Evolutionary conservation across 2,113 vertebrate genomes (phyloP), one percentile per base, ranked within the genome.

Genomic region (Prionailurus viverrinus): DNA sequence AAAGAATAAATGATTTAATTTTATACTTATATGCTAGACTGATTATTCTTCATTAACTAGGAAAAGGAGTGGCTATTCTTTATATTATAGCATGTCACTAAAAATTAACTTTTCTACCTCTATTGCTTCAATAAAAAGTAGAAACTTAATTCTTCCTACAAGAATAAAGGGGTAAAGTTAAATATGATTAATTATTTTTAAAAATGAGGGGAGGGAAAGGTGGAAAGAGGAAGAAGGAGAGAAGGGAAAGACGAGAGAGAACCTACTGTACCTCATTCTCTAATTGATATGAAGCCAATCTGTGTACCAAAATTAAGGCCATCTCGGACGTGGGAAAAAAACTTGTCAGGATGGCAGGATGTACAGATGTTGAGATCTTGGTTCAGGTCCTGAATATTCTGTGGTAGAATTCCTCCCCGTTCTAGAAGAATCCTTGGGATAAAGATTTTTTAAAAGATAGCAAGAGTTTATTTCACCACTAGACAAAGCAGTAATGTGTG

Each of bases 281-380:
- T 99, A 97, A 99, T 98, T 98, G 99, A 99, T 98, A 99, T 99
- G 98, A 99, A 99, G 63, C 99, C 99, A 69, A 99, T 99, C 96
- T 99, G 99, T 19, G 99, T 99, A 55, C 99, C 99, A 33, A 99
- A 99, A 98, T 99, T 99, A 79, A 58, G 53, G 5, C 99, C 99
- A 92, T 99, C 99, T 71, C 99, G 99, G 45, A 99, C 98, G 86
- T 99, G 99, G 51, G 99, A 99, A 93, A 99, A 99, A 98, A 99
- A 99, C 94, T 98, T 98, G 2, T 99, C 98, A 11, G 99, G 99
- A 89, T 99, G 98, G 78, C 99, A 99, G 12, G 99, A 99, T 2
- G 99, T 99, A 97, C 99, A 99, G 39, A 99, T 99, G 8, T 99
- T 99, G 95, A 99, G 94, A 18, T 98, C 97, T 53, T 98, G 97